A percentile compares a stretch with the other conserved stretches of the same genome.
phyloP scores from a whole-genome alignment of 2,888 invertebrate species.

The Scelioninae gen. 2 region DNA sequence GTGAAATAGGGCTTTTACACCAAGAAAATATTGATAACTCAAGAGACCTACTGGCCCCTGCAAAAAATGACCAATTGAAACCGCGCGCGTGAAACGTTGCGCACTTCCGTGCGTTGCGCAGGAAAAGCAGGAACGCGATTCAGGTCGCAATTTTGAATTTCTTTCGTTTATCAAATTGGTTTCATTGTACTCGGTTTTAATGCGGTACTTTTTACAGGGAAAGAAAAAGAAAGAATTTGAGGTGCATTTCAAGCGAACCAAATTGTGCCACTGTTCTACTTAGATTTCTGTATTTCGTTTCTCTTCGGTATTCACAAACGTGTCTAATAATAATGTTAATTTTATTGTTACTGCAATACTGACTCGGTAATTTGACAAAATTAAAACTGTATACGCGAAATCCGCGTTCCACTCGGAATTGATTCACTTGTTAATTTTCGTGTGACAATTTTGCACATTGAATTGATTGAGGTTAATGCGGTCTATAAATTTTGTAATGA shows the following conservation, averaged over 20 bases:
- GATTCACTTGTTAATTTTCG: too few relatives aligned
- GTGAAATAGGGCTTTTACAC: constrained; percentile 47
- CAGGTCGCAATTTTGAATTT: constrained; percentile 9
- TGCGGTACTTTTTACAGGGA: constrained; percentile 46
- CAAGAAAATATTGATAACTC: constrained; percentile 46
- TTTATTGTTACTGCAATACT: too few relatives aligned
- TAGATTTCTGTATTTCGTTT: constrained; percentile 24
- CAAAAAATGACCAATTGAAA: constrained; percentile 44
- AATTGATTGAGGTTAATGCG: too few relatives aligned
- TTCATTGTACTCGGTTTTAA: constrained; percentile 34
- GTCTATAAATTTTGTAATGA: too few relatives aligned
- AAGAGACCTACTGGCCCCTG: constrained; percentile 39
- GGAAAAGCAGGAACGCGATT: background rate
- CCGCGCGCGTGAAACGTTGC: background rate
- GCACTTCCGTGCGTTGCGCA: background rate
- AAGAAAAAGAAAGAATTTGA: constrained; percentile 48
- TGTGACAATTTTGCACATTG: too few relatives aligned
- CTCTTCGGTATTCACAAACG: constrained; percentile 3
- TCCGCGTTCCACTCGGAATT: too few relatives aligned
- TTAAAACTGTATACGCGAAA: too few relatives aligned
- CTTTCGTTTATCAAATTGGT: constrained; percentile 22
- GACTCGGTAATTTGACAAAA: too few relatives aligned
- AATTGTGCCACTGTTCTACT: constrained; percentile 58
- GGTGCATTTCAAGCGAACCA: constrained; percentile 57
- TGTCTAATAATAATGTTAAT: too few relatives aligned